These are phyloP conservation scores for Laspeyria flexula DNA, from an alignment of 2,888 invertebrate genomes.

Conservation along the genomic window DNA sequence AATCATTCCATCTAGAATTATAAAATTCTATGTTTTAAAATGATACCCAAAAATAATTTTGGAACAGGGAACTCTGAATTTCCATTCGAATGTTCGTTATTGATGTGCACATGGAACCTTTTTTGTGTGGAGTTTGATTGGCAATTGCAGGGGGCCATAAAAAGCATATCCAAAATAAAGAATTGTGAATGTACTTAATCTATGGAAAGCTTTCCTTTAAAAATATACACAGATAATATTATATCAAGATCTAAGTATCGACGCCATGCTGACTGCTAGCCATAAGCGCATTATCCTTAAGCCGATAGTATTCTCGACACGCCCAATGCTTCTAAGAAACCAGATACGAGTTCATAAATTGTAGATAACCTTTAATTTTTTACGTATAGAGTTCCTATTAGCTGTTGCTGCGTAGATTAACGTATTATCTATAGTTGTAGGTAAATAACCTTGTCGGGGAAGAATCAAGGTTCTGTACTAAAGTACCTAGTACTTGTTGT, in stretches of 20 bases:
- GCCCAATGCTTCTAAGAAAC: slow-evolving; percentile 14
- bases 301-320: slow-evolving; percentile 8
- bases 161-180: too few species aligned
- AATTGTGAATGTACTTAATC: too few species aligned
- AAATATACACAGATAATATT: neutral
- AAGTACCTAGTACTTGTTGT: too few species aligned
- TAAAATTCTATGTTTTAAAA: too few species aligned
- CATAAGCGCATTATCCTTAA: slow-evolving; percentile 15
- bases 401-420: neutral
- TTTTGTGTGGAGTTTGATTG: too few species aligned
- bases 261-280: slow-evolving; percentile 22
- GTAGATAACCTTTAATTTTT: slow-evolving; percentile 1
- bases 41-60: too few species aligned
- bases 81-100: too few species aligned
- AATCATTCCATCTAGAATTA: too few species aligned
- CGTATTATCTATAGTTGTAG: neutral
- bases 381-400: neutral
- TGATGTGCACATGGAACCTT: too few species aligned
- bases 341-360: slow-evolving; percentile 5
- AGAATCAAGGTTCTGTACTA: too few species aligned
- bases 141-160: too few species aligned
- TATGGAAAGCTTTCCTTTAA: neutral
- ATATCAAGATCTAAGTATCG: neutral
- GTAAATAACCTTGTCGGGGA: neutral
- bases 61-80: too few species aligned